Evolutionary conservation across 2,888 invertebrate genomes (phyloP).

Genomic region (Merodon equestris): DNA sequence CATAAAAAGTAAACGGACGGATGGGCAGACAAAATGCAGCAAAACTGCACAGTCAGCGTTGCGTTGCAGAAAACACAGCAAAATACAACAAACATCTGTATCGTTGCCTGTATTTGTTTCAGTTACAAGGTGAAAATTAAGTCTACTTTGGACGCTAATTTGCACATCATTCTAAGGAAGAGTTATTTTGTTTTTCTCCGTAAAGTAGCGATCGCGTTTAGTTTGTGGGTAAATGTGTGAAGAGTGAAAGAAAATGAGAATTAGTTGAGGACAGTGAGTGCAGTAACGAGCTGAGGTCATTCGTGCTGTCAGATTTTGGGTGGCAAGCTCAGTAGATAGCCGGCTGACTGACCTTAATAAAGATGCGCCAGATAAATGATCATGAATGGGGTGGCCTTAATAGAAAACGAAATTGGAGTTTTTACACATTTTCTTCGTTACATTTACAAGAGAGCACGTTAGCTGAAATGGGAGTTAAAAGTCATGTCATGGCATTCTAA

Average conservation of each 20-base stretch:
- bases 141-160: conserved; percentile 5
- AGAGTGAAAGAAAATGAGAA: conserved; percentile 23
- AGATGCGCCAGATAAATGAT: conserved; percentile 14
- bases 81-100: conserved; percentile 12
- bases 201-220: not conserved
- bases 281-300: conserved; percentile 52
- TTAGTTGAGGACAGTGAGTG: conserved; percentile 20
- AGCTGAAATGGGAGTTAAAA: too few relatives aligned
- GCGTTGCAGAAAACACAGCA: conserved; percentile 31
- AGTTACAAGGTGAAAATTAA: conserved; percentile 22
- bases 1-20: conserved; percentile 1
- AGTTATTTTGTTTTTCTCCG: not conserved
- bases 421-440: conserved; percentile 2
- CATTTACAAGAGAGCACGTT: not conserved
- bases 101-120: not conserved
- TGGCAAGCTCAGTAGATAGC: not conserved
- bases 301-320: conserved; percentile 31
- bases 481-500: too few relatives aligned
- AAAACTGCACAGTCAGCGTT: conserved; percentile 26
- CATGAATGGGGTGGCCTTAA: conserved; percentile 14
- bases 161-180: not conserved
- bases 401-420: conserved; percentile 25
- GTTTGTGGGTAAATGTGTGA: not conserved
- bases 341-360: conserved; percentile 36
- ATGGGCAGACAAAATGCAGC: conserved; percentile 23